These are phyloP conservation scores for Vultur gryphus DNA, from an alignment of 2,797 vertebrate species.

Conservation along the genomic window DNA sequence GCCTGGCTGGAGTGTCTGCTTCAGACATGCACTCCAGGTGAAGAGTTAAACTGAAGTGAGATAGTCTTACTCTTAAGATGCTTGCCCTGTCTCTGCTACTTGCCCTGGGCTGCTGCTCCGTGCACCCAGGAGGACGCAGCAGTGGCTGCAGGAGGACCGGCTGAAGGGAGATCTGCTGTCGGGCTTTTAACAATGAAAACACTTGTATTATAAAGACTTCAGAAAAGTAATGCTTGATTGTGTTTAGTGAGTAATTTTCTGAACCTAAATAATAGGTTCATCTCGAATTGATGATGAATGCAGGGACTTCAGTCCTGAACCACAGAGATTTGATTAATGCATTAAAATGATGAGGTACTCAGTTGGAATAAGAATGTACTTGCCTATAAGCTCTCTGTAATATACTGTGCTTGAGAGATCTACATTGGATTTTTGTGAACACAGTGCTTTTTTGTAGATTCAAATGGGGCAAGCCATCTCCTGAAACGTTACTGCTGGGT, in stretches of 20 bases:
- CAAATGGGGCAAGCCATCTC: neutral
- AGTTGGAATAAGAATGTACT: neutral
- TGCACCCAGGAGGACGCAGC: neutral
- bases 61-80: accelerated
- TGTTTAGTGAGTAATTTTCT: neutral
- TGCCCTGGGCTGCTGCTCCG: neutral
- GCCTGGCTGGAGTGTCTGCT: neutral
- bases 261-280: neutral
- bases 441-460: accelerated
- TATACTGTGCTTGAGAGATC: too few species aligned
- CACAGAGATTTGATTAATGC: neutral
- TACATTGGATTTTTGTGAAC: neutral
- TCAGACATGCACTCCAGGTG: accelerated
- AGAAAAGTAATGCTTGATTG: neutral
- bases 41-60: neutral
- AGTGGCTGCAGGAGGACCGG: neutral
- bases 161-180: accelerated
- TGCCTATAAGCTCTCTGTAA: neutral
- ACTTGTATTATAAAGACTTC: neutral
- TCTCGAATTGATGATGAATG: neutral
- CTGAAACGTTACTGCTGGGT: accelerated
- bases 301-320: neutral
- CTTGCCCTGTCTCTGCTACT: neutral
- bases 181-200: neutral
- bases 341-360: neutral